phyloP scores from a whole-genome alignment of 2,113 vertebrate species.

The Poicephalus meyeri region DNA sequence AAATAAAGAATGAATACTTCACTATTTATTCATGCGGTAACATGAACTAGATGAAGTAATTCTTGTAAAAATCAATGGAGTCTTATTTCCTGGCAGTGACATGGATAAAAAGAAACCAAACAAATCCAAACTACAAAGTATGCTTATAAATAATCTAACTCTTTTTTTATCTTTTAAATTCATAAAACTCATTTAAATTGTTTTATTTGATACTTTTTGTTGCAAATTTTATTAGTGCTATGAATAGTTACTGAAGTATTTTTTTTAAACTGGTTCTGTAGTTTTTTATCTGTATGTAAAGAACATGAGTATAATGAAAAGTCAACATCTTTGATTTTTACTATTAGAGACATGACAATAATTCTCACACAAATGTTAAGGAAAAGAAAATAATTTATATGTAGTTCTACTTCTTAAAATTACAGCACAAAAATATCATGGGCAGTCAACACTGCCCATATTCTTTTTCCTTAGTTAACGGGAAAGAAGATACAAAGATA shows the following conservation, averaged over 20 bases:
- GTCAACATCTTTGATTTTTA: not conserved
- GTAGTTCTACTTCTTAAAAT: not conserved
- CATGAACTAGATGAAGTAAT: slow-evolving; percentile 6
- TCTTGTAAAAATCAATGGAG: slow-evolving; percentile 36
- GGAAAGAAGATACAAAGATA: not conserved
- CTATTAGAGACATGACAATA: not conserved
- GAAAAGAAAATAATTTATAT: not conserved
- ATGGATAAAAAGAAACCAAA: not conserved
- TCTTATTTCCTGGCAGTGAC: slow-evolving; percentile 30
- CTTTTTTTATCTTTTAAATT: not conserved
- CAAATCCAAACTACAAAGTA: not conserved
- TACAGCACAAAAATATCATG: not conserved
- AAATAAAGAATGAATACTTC: slow-evolving; percentile 23
- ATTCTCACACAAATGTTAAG: not conserved
- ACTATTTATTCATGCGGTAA: slow-evolving; percentile 42
- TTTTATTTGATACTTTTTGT: not conserved
- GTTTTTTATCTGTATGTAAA: not conserved
- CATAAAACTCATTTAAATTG: not conserved
- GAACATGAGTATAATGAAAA: not conserved
- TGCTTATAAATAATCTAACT: not conserved
- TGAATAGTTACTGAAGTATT: not conserved
- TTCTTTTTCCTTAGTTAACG: not conserved
- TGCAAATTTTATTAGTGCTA: not conserved
- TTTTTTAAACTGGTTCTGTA: not conserved
- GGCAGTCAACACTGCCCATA: not conserved